Percentiles rank a stretch among this genome's conserved stretches.
Evolutionary conservation across 1,140 invertebrate genomes (phyloP).

Genomic region (Drosophila virilis): DNA sequence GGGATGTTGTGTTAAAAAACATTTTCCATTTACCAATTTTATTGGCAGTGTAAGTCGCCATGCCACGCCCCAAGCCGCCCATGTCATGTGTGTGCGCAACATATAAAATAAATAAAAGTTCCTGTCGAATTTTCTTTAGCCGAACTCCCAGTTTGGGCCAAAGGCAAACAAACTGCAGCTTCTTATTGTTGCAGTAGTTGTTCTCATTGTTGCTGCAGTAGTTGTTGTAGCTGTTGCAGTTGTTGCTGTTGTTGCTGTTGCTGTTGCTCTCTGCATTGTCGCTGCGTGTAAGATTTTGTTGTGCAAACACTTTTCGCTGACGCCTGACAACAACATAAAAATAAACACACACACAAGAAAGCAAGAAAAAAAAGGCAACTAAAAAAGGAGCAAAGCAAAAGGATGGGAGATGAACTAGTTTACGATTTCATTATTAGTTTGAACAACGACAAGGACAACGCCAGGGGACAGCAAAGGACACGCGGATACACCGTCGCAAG

Average conservation of each 20-base stretch:
- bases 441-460: slow-evolving; percentile 60
- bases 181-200: slow-evolving; percentile 11
- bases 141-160: slow-evolving; percentile 28
- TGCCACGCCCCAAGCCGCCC: slow-evolving; percentile 2
- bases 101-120: slow-evolving; percentile 72
- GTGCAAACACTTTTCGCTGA: slow-evolving; percentile 80
- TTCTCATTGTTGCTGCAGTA: slow-evolving; percentile 35
- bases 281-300: slow-evolving; percentile 80
- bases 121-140: slow-evolving; percentile 53
- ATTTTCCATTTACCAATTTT: slow-evolving; percentile 81
- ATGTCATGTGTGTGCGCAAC: slow-evolving; percentile 31
- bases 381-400: background rate
- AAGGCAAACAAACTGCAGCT: slow-evolving; percentile 50
- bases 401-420: slow-evolving; percentile 76
- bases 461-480: slow-evolving; percentile 15
- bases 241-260: slow-evolving; percentile 31
- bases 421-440: slow-evolving; percentile 83
- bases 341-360: slow-evolving; percentile 17
- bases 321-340: slow-evolving; percentile 53
- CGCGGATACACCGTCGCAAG: slow-evolving; percentile 25
- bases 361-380: background rate
- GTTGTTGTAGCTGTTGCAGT: slow-evolving; percentile 55
- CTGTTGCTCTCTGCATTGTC: slow-evolving; percentile 58
- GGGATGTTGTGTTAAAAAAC: slow-evolving; percentile 71
- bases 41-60: slow-evolving; percentile 65